These are phyloP conservation scores for Drosophila subquinaria DNA, from an alignment of 2,888 invertebrate genomes.

Conservation along the genomic window DNA sequence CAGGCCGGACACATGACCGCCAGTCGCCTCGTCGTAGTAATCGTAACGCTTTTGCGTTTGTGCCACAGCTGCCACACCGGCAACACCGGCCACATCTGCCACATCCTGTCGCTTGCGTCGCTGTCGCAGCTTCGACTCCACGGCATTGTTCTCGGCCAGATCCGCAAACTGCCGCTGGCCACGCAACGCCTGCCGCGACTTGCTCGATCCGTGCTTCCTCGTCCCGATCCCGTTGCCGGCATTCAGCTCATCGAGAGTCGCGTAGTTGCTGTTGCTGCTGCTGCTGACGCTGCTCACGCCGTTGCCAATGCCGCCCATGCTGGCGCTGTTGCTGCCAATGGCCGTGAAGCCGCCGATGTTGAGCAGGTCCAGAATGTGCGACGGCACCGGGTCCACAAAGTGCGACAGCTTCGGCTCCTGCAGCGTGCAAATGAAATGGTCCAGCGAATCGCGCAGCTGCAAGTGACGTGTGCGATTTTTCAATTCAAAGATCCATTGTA, in stretches of 20 bases:
- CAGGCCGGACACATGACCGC: slow-evolving; percentile 52
- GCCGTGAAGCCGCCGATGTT: slow-evolving; percentile 77
- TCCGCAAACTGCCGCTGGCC: slow-evolving; percentile 74
- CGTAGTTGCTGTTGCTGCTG: slow-evolving; percentile 62
- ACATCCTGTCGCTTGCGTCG: slow-evolving; percentile 55
- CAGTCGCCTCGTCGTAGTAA: slow-evolving; percentile 65
- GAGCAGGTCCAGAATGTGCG: slow-evolving; percentile 76
- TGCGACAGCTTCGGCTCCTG: slow-evolving; percentile 84
- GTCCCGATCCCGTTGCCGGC: slow-evolving; percentile 42
- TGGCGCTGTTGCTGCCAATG: slow-evolving; percentile 70
- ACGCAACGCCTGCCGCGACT: slow-evolving; percentile 73
- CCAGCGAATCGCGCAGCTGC: slow-evolving; percentile 89
- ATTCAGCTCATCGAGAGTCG: slow-evolving; percentile 61
- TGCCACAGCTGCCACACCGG: slow-evolving; percentile 59
- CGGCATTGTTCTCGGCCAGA: slow-evolving; percentile 62
- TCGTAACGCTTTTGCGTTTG: slow-evolving; percentile 73
- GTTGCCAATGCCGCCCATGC: slow-evolving; percentile 68
- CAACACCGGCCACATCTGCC: slow-evolving; percentile 55
- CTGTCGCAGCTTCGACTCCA: slow-evolving; percentile 64
- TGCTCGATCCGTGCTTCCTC: slow-evolving; percentile 56
- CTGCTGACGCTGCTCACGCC: slow-evolving; percentile 45
- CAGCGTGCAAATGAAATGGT: slow-evolving; percentile 90
- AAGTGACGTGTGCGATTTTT: slow-evolving; percentile 90
- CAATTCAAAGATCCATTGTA: slow-evolving; percentile 92
- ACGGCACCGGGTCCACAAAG: slow-evolving; percentile 80